These are phyloP conservation scores for Idaea dimidiata DNA, from an alignment of 2,888 invertebrate genomes.

Conservation along the genomic window DNA sequence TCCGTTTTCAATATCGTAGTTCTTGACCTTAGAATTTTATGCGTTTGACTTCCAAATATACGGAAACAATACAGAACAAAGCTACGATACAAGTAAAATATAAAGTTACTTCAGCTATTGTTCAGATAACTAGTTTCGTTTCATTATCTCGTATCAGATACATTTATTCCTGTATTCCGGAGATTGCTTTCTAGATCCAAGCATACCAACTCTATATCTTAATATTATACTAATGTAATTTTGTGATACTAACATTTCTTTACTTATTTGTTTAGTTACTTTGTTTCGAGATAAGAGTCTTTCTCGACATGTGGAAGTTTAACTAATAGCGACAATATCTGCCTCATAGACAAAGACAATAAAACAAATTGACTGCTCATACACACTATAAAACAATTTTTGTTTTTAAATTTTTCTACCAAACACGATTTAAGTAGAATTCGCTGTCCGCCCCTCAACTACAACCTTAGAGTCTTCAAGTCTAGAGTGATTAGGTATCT, in stretches of 20 bases:
- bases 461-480: too few relatives aligned
- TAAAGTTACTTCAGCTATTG: neutral
- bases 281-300: neutral
- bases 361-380: too few relatives aligned
- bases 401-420: too few relatives aligned
- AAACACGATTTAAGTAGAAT: too few relatives aligned
- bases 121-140: neutral
- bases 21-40: too few relatives aligned
- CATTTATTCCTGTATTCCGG: neutral
- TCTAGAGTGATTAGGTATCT: too few relatives aligned
- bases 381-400: too few relatives aligned
- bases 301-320: neutral
- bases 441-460: too few relatives aligned
- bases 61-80: neutral
- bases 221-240: neutral
- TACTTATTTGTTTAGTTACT: too few relatives aligned
- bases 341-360: too few relatives aligned
- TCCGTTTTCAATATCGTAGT: too few relatives aligned
- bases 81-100: neutral
- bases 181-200: neutral
- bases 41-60: too few relatives aligned
- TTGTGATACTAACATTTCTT: neutral
- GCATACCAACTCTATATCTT: neutral
- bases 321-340: neutral
- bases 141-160: neutral